Evolutionary conservation across 2,888 invertebrate species (phyloP).

Genomic region (Limnephilus rhombicus): DNA sequence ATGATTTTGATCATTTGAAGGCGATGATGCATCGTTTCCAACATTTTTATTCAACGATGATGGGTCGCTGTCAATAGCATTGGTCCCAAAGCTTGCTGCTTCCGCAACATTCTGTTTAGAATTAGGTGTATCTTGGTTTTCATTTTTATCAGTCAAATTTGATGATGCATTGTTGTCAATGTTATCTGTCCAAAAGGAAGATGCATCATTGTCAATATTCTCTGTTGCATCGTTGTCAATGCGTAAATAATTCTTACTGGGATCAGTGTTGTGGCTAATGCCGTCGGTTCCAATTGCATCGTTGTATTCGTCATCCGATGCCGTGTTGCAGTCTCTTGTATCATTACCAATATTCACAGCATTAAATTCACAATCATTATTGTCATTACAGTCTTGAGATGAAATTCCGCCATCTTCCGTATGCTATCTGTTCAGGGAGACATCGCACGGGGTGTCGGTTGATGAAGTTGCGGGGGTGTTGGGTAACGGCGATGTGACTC

Average conservation of each 20-base stretch:
- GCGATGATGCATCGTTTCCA: background rate
- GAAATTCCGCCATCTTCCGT: constrained; percentile 3
- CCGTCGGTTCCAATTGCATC: background rate
- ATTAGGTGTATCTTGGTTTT: background rate
- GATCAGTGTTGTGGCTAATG: background rate
- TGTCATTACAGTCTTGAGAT: background rate
- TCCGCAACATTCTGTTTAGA: background rate
- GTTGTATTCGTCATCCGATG: background rate
- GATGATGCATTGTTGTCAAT: constrained; percentile 1
- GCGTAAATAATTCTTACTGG: background rate
- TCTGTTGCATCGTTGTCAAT: background rate
- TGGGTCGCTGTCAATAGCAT: background rate
- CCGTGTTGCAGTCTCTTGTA: background rate
- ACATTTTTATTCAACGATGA: background rate
- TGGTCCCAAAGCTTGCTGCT: background rate
- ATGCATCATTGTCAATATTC: background rate
- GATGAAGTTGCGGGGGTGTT: background rate
- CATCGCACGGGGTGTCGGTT: constrained; percentile 41
- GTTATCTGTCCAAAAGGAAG: background rate
- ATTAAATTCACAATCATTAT: constrained; percentile 34
- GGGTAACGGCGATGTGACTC: background rate
- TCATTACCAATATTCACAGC: background rate
- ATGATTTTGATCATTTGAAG: background rate
- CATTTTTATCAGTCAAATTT: background rate
- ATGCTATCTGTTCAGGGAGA: constrained; percentile 61